Evolutionary conservation across 2,113 vertebrate genomes (phyloP), one percentile per base, ranked within the genome.

Genomic region (Caranx melampygus): DNA sequence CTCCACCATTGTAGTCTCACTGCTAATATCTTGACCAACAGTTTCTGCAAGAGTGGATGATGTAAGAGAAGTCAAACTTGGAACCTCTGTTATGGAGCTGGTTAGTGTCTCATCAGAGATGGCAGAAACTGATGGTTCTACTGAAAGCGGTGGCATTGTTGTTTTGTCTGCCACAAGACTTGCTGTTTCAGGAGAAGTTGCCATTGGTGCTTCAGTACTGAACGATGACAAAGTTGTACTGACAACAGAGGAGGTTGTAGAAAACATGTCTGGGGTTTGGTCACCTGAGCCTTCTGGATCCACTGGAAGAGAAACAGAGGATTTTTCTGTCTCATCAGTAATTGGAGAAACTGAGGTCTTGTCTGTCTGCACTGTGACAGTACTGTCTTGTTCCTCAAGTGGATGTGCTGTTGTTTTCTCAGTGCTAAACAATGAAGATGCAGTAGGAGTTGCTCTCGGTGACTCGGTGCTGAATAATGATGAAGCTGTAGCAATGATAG

Each of bases 371-470:
- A 15, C n/a, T 67, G 57, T 75, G 6, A 20, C 13, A 12, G 45
- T 1, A 68, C 45, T 79, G 31, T 61, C 55, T 44, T 37, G 2
- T n/a, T 14, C 9, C 12, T 0, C 33, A 8, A 4, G 1, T 34
- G 45, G 47, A 6, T 47, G 59, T n/a, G 35, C 14, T 54, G 79
- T 37, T 65, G 78, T n/a, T 2, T 52, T 79, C 44, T 78, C 66
- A 40, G 83, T 65, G 37, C 58, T 79, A 3, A 60, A 68, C 15
- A 77, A 20, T 49, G 80, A 79, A 1, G 67, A 47, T 5, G 18
- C 59, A 21, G 49, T 63, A 4, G 35, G 14, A 40, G 5, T 1
- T 62, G 9, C 10, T 42, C 6, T 42, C 9, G 40, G 40, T 42
- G 40, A 42, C 40, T 42, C 6, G 10, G 40, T 42, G 40, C 40